phyloP scores from a whole-genome alignment of 2,113 vertebrate genomes.

The Passer montanus region DNA sequence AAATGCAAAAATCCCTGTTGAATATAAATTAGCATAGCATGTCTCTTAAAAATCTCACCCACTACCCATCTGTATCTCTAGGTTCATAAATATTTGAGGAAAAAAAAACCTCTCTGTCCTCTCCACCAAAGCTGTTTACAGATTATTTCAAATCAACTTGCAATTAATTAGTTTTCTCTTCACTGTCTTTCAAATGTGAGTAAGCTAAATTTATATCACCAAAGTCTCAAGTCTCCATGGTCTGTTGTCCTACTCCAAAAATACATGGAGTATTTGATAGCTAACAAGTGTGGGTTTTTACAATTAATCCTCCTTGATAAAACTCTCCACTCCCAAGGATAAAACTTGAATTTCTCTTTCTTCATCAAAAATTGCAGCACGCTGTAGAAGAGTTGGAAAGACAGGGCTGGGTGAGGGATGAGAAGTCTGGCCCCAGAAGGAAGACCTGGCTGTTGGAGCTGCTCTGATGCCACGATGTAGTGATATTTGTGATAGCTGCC shows the following conservation, averaged over 20 bases:
- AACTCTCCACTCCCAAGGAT: background rate
- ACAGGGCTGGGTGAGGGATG: background rate
- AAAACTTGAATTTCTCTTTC: background rate
- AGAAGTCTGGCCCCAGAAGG: background rate
- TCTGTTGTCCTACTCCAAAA: background rate
- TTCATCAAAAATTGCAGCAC: background rate
- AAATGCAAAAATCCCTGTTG: background rate
- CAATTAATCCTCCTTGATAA: background rate
- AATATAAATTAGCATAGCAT: background rate
- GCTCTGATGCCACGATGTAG: background rate
- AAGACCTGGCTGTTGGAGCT: background rate
- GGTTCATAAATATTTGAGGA: background rate
- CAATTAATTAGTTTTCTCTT: background rate
- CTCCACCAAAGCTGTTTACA: background rate
- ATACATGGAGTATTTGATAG: background rate
- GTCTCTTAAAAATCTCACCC: conserved; percentile 34
- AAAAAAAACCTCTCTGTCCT: background rate
- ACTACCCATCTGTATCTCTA: conserved; percentile 43
- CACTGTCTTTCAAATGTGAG: background rate
- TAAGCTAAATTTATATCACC: background rate
- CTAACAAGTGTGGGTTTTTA: background rate
- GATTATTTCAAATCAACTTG: background rate
- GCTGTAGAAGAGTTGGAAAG: background rate
- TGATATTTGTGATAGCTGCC: conserved; percentile 30
- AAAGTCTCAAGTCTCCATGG: background rate